A percentile compares a stretch with the other conserved stretches of the same genome.
phyloP scores from a whole-genome alignment of 2,113 vertebrate genomes.

The Spizaetus ornatus region DNA sequence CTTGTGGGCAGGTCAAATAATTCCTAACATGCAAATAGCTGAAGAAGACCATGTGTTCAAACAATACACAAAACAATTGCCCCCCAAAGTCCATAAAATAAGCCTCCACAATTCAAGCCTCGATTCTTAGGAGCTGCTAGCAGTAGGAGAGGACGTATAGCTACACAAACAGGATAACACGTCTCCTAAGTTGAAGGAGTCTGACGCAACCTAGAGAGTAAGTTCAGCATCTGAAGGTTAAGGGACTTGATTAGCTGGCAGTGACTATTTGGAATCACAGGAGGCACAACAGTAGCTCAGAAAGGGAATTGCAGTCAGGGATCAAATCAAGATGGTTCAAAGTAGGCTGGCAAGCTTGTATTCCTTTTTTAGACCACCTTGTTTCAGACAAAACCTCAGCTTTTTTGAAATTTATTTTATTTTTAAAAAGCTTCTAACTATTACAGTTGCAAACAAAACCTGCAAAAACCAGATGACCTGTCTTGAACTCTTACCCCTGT shows the following conservation, averaged over 20 bases:
- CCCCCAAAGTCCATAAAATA: background rate
- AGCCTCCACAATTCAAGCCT: background rate
- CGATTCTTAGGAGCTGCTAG: background rate
- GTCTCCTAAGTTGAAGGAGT: background rate
- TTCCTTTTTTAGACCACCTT: background rate
- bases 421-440: background rate
- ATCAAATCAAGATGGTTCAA: background rate
- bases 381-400: background rate
- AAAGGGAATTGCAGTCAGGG: background rate
- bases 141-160: background rate
- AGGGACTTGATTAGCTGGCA: background rate
- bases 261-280: background rate
- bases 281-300: background rate
- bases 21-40: background rate
- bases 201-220: background rate
- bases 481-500: background rate
- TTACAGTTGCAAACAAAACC: background rate
- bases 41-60: constrained; percentile 10
- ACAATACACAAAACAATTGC: background rate
- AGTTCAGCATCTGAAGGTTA: background rate
- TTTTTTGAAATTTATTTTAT: background rate
- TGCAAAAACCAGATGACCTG: background rate
- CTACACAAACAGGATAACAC: background rate
- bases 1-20: background rate
- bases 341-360: background rate